Evolutionary conservation across 1,140 invertebrate species (phyloP).

Genomic region (Olivierus martensii): DNA sequence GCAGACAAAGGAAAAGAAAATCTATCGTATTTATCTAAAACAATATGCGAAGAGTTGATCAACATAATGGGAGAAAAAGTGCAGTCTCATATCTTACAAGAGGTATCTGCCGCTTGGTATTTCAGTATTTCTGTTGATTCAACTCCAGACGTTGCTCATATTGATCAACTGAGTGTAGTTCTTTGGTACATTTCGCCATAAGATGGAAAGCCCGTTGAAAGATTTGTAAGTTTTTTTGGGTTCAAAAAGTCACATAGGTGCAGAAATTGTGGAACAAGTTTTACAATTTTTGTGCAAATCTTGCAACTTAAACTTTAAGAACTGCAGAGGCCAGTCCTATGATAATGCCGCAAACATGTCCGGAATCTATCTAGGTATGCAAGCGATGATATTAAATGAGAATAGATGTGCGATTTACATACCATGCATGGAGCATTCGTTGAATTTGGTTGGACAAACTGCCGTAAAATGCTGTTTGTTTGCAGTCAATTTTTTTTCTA

Average conservation of each 20-base stretch:
- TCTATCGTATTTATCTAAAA: conserved; percentile 6
- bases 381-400: not conserved
- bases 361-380: conserved; percentile 17
- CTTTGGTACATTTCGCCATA: not conserved
- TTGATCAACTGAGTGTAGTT: conserved; percentile 27
- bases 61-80: conserved; percentile 4
- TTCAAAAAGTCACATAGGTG: not conserved
- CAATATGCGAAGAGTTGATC: conserved; percentile 13
- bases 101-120: not conserved
- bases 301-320: conserved; percentile 7
- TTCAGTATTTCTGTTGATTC: conserved; percentile 23
- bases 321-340: conserved; percentile 20
- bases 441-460: not conserved
- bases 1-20: conserved; percentile 3
- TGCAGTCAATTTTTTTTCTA: not conserved
- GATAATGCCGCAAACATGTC: conserved; percentile 22
- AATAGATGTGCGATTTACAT: not conserved
- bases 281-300: not conserved
- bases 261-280: not conserved
- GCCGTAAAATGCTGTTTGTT: not conserved
- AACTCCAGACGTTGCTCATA: conserved; percentile 27
- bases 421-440: not conserved
- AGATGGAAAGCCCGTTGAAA: not conserved
- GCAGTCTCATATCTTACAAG: not conserved
- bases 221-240: not conserved